These are phyloP conservation scores for Catocala nupta DNA, from an alignment of 2,888 invertebrate species.

Conservation along the genomic window DNA sequence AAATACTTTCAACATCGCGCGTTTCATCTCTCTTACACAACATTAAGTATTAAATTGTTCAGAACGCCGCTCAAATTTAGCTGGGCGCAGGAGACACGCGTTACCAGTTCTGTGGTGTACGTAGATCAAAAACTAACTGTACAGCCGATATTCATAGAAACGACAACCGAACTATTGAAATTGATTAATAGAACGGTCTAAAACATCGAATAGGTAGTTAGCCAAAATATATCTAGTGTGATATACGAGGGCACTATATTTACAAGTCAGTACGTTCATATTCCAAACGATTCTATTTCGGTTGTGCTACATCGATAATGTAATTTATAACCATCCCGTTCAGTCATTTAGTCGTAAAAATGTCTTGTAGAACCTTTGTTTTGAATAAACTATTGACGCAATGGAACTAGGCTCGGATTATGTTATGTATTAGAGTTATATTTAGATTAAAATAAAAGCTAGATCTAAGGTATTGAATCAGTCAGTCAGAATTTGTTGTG, in stretches of 20 bases:
- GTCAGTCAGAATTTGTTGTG: too few species aligned
- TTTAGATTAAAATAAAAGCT: too few species aligned
- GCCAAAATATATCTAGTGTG: not conserved
- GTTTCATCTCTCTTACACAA: too few species aligned
- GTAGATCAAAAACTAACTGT: too few species aligned
- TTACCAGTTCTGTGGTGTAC: too few species aligned
- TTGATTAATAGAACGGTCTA: slow-evolving; percentile 1
- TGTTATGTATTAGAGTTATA: too few species aligned
- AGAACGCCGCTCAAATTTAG: too few species aligned
- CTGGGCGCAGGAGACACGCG: too few species aligned
- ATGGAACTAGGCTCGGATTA: too few species aligned
- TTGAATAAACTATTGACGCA: not conserved
- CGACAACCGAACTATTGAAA: not conserved
- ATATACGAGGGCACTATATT: slow-evolving; percentile 34
- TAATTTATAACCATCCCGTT: slow-evolving; percentile 37
- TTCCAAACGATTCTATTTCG: slow-evolving; percentile 38
- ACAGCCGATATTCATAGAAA: not conserved
- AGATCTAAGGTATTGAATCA: too few species aligned
- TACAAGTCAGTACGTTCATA: slow-evolving; percentile 24
- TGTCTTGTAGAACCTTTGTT: slow-evolving; percentile 32
- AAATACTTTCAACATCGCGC: too few species aligned
- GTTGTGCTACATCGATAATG: slow-evolving; percentile 40
- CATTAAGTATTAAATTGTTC: too few species aligned
- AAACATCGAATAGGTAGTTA: slow-evolving; percentile 4
- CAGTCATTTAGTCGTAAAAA: slow-evolving; percentile 25